Conservation (phyloP, 2,797 vertebrate genomes). For the Uromys caudimaculatus region DNA sequence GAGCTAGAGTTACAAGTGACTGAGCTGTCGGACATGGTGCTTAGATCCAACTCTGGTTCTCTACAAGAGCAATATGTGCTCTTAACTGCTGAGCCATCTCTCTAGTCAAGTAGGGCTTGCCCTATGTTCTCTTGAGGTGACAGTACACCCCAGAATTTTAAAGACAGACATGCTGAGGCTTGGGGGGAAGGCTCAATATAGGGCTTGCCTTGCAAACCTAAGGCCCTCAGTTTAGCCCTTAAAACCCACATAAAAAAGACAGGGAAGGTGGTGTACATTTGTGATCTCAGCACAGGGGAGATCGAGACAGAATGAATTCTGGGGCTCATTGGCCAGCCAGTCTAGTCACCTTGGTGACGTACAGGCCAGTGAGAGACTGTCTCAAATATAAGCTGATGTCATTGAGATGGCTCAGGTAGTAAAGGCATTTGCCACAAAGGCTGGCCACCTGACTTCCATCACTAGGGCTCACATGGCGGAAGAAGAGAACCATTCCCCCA, state of each 20-base stretch:
- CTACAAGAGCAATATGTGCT: neutral
- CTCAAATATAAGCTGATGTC: neutral
- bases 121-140: neutral
- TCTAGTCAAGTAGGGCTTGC: neutral
- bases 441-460: neutral
- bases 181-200: neutral
- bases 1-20: neutral
- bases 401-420: neutral
- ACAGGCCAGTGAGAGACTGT: neutral
- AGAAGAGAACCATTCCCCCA: neutral
- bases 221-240: neutral
- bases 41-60: neutral
- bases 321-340: neutral
- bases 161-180: neutral
- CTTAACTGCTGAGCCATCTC: neutral
- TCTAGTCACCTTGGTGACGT: neutral
- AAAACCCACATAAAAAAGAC: neutral
- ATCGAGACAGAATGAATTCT: neutral
- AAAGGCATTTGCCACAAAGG: neutral
- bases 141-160: neutral
- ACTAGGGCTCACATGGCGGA: no score
- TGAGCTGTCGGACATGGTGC: neutral
- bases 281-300: neutral
- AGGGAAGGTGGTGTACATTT: neutral
- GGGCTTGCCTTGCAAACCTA: neutral